Evolutionary conservation across 2,888 invertebrate genomes (phyloP).

Genomic region (Xanthia icteritia): DNA sequence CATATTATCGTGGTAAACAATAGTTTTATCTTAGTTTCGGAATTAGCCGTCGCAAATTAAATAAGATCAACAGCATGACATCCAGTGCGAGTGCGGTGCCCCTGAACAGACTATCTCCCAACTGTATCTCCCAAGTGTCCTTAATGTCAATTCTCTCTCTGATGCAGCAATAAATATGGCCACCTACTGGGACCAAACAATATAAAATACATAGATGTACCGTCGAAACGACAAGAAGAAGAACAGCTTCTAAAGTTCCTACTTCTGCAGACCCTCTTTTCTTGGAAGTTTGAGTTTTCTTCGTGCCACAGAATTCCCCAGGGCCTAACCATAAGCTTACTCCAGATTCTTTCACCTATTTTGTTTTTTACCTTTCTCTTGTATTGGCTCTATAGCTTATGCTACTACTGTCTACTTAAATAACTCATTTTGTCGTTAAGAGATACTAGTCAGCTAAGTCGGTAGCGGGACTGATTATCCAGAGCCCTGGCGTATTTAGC

Average conservation of each 20-base stretch:
- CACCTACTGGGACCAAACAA: not conserved
- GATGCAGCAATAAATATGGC: too few species aligned
- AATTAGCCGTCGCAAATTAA: not conserved
- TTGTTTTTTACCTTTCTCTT: not conserved
- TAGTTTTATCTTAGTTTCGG: not conserved
- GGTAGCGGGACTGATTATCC: not conserved
- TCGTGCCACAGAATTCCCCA: not conserved
- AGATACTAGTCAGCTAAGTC: not conserved
- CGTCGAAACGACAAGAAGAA: too few species aligned
- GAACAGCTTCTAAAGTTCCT: not conserved
- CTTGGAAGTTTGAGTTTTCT: not conserved
- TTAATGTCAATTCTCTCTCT: not conserved
- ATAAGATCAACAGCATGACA: not conserved
- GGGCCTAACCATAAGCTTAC: not conserved
- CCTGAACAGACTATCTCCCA: not conserved
- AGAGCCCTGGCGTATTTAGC: too few species aligned
- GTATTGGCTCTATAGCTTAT: not conserved
- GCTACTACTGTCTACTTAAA: not conserved
- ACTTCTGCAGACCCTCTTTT: not conserved
- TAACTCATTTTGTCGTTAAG: not conserved
- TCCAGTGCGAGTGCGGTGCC: not conserved
- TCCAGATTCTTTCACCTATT: not conserved
- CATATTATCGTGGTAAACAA: conserved; percentile 14
- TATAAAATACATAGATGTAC: too few species aligned
- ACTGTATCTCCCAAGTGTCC: too few species aligned